Percentiles rank a stretch among this genome's conserved stretches.
Conservation (phyloP, 1,140 invertebrate species). For the Aphaenogaster floridana region DNA sequence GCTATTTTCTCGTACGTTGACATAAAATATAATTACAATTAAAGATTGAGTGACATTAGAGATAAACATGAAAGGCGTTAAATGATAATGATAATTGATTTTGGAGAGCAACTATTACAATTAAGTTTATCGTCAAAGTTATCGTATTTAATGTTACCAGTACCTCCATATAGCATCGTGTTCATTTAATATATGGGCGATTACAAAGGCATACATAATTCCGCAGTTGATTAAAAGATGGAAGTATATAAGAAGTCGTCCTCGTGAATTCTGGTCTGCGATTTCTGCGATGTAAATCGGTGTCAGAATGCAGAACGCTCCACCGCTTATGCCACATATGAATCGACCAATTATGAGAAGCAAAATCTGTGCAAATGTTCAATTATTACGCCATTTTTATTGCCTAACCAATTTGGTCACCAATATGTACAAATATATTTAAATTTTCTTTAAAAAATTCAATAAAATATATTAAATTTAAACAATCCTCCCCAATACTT, state of each 20-base stretch:
- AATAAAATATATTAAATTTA: not conserved
- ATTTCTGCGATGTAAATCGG: conserved; percentile 95
- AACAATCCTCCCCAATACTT: not conserved
- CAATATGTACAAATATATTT: no score
- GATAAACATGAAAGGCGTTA: not conserved
- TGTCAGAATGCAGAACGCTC: conserved; percentile 90
- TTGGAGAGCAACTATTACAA: not conserved
- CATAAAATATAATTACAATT: not conserved
- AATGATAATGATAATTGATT: not conserved
- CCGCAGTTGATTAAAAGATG: conserved; percentile 92
- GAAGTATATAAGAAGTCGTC: conserved; percentile 91
- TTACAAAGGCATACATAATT: conserved; percentile 90
- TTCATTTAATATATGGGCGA: conserved; percentile 88
- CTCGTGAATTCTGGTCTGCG: conserved; percentile 91
- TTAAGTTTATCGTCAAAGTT: not conserved
- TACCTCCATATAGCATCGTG: conserved; percentile 85
- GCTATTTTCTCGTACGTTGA: no score
- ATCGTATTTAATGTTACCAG: not conserved
- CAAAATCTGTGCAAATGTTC: conserved; percentile 64
- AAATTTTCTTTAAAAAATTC: not conserved
- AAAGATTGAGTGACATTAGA: not conserved
- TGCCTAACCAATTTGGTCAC: not conserved
- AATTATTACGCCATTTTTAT: not conserved
- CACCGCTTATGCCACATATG: conserved; percentile 90
- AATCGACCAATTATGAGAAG: conserved; percentile 91